These are phyloP conservation scores for Ommatoiulus sabulosus DNA, from an alignment of 2,888 invertebrate species.

Conservation along the genomic window DNA sequence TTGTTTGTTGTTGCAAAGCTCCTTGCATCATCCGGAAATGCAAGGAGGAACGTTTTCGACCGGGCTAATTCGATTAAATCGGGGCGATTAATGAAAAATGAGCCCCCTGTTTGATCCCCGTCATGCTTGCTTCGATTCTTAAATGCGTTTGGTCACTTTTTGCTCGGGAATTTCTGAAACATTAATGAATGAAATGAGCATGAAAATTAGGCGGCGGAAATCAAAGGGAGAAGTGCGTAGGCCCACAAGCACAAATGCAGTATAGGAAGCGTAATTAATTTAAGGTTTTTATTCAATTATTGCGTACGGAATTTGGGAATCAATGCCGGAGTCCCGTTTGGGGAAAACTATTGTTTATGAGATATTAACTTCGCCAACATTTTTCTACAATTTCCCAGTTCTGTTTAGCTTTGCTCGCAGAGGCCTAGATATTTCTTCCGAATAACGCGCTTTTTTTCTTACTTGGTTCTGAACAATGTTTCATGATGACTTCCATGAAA, in stretches of 20 bases:
- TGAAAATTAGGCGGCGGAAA: constrained; percentile 29
- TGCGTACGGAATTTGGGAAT: not conserved
- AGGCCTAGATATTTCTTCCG: too few species aligned
- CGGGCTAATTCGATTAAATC: not conserved
- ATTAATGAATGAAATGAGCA: constrained; percentile 31
- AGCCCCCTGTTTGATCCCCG: not conserved
- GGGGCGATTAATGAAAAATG: not conserved
- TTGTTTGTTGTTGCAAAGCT: not conserved
- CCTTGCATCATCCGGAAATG: not conserved
- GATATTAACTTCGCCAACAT: not conserved
- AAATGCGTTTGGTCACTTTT: constrained; percentile 34
- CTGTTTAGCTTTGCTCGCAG: not conserved
- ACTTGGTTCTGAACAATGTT: too few species aligned
- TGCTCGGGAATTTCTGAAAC: not conserved
- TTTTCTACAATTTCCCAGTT: not conserved
- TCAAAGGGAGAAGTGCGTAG: not conserved
- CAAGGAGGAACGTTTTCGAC: not conserved
- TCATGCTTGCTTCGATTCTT: not conserved
- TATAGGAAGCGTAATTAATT: not conserved
- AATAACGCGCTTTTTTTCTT: too few species aligned
- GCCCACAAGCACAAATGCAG: not conserved
- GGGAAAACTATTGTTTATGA: constrained; percentile 24
- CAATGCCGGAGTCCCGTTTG: not conserved
- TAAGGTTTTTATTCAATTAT: constrained; percentile 40
- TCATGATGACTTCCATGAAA: too few species aligned